A percentile compares a stretch with the other conserved stretches of the same genome.
Conservation (phyloP, 2,888 invertebrate species). For the Alsophila aescularia region DNA sequence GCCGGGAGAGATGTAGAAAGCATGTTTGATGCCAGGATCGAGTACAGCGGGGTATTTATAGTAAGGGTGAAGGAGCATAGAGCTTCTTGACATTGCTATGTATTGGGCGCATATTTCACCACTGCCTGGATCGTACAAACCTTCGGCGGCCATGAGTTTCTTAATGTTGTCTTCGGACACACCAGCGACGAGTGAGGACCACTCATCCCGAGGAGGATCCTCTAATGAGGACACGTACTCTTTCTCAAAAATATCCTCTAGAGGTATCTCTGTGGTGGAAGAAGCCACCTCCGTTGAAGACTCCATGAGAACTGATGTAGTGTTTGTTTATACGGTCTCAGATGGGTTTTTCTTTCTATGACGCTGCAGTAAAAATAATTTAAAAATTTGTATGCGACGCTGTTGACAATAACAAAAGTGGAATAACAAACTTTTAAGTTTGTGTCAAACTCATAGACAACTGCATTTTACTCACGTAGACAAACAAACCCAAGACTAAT, state of each 20-base stretch:
- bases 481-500: too few relatives aligned
- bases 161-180: constrained; percentile 49
- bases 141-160: constrained; percentile 42
- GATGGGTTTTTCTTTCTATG: too few relatives aligned
- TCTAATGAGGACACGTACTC: constrained; percentile 46
- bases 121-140: constrained; percentile 58
- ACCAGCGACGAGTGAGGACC: constrained; percentile 60
- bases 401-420: too few relatives aligned
- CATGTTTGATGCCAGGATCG: constrained; percentile 64
- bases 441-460: too few relatives aligned
- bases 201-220: constrained; percentile 64
- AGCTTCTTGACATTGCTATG: constrained; percentile 59
- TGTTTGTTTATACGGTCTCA: too few relatives aligned
- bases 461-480: too few relatives aligned
- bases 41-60: constrained; percentile 61
- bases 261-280: neutral
- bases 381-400: too few relatives aligned
- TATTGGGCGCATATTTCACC: constrained; percentile 65
- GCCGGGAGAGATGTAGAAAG: constrained; percentile 46
- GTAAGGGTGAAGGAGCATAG: constrained; percentile 60
- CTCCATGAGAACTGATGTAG: too few relatives aligned
- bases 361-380: too few relatives aligned
- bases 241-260: constrained; percentile 32
- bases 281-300: constrained; percentile 27
- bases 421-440: too few relatives aligned